Base-by-base conservation (phyloP, 1,140 invertebrate species). In the Drosophila mojavensis region DNA sequence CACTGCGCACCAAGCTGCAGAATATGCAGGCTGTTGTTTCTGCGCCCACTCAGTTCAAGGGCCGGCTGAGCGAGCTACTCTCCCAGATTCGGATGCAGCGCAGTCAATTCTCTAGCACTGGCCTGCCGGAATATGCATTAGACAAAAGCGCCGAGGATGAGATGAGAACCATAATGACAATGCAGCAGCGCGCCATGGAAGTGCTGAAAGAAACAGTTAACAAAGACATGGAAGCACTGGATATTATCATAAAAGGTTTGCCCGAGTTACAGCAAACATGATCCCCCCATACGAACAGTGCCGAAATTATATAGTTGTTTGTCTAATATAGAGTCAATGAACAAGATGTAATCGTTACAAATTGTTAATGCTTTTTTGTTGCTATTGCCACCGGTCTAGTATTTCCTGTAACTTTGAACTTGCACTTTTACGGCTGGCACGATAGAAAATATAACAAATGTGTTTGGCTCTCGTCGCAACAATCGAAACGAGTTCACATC, bases 31-130 rank as follows among this genome's bases (percentile, higher is more conserved):
- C 95, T 0, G 96, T 98, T 86, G 94, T 99, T 2, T 97, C 97
- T 74, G 96, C 97, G 10, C 98, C 98, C 10, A 98, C 97, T 55
- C 97, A 98, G 84, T 98, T 97, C 80, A 98, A 98, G 95, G 96
- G 97, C 43, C 95, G 97, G 73, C 94, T 99, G 30, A 98, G 97
- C 91, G 98, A 98, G 93, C 93, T 99, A 72, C 94, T 98, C 64
- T 97, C 97, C 20, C 97, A 97, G 69, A 95, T 98, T 75, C 93
- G 97, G 75, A 95, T 98, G 94, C 96, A 97, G 90, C 88, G 93
- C 75, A 94, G 94, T 83, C 93, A 94, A 11, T 94, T 93, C 70
- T 92, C 93, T 0, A 91, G 91, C 15, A 93, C 92, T 30, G 84
- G 92, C 3, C 91, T 92, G 3, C 93, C 93, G 53, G 93, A 93